Conservation (phyloP, 2,113 vertebrate species). For the Oreochromis aureus region DNA sequence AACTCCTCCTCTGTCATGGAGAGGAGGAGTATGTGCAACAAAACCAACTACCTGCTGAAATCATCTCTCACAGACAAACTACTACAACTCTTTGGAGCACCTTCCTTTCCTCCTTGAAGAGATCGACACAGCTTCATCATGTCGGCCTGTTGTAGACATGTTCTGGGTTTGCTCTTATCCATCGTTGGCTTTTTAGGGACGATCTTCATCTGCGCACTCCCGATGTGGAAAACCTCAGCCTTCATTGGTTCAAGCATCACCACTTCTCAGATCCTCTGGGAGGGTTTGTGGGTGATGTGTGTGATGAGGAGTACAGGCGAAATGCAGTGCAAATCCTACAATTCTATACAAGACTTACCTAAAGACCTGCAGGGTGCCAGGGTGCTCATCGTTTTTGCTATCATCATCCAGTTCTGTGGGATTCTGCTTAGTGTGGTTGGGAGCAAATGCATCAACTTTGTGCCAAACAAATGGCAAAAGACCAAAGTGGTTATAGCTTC, state of each 20-base stretch:
- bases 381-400: slow-evolving; percentile 52
- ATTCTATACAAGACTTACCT: slow-evolving; percentile 72
- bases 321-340: slow-evolving; percentile 78
- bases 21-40: fast-evolving
- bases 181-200: slow-evolving; percentile 78
- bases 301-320: slow-evolving; percentile 70
- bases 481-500: slow-evolving; percentile 48
- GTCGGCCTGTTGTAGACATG: slow-evolving; percentile 70
- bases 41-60: background rate
- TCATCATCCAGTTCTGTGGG: slow-evolving; percentile 55
- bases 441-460: slow-evolving; percentile 68
- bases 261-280: slow-evolving; percentile 75
- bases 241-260: slow-evolving; percentile 85
- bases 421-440: slow-evolving; percentile 50
- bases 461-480: slow-evolving; percentile 51
- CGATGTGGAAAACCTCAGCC: slow-evolving; percentile 77
- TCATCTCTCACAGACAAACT: background rate
- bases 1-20: background rate
- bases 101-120: background rate
- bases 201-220: slow-evolving; percentile 79
- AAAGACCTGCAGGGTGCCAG: slow-evolving; percentile 56
- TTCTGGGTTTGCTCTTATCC: slow-evolving; percentile 72
- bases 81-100: background rate
- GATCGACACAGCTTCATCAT: slow-evolving; percentile 11
- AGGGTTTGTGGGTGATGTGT: slow-evolving; percentile 78